A percentile compares a stretch with the other conserved stretches of the same genome.
These are phyloP conservation scores for Dromiciops gliroides DNA, from an alignment of 2,113 vertebrate species.

Conservation along the genomic window DNA sequence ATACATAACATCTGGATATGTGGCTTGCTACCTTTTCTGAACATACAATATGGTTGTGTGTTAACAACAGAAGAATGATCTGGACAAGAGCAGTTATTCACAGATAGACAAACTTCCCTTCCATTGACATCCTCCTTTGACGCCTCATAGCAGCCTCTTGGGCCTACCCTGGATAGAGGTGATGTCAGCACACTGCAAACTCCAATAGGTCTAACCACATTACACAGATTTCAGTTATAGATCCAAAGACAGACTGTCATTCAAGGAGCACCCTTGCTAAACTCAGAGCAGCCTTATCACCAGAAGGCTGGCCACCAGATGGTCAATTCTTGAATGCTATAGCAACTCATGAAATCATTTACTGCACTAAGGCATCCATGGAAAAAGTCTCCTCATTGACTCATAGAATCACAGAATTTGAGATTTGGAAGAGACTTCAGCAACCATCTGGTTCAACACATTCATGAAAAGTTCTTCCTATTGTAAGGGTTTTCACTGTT, in stretches of 20 bases:
- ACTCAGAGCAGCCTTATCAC: background rate
- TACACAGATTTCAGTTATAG: background rate
- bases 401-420: background rate
- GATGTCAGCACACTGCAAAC: background rate
- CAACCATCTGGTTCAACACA: background rate
- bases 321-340: background rate
- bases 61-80: slow-evolving; percentile 23
- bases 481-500: background rate
- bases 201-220: background rate
- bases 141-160: background rate
- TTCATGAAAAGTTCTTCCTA: background rate
- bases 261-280: background rate
- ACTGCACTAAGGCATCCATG: background rate
- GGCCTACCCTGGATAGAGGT: background rate
- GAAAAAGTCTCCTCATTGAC: background rate
- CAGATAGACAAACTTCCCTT: background rate
- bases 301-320: background rate
- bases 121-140: background rate
- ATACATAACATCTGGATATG: slow-evolving; percentile 51
- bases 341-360: background rate
- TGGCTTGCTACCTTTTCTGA: slow-evolving; percentile 18
- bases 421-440: background rate
- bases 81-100: slow-evolving; percentile 4
- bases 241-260: background rate
- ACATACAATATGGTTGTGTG: background rate